Conservation (phyloP, 2,888 invertebrate species). For the Endotricha flammealis region DNA sequence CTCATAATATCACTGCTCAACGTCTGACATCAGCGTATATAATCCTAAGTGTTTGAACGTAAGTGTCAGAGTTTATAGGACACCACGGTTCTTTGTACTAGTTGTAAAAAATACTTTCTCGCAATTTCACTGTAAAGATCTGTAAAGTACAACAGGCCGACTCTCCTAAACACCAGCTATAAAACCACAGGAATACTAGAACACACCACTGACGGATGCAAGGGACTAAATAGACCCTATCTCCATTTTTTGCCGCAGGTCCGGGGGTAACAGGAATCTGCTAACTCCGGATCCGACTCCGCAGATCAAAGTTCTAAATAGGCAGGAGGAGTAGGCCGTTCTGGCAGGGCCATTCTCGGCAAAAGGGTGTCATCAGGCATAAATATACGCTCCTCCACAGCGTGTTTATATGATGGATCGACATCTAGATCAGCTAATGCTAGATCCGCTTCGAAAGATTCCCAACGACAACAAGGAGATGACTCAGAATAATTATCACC, state of each 20-base stretch:
- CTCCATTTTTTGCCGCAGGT: constrained; percentile 42
- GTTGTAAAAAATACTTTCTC: too few relatives aligned
- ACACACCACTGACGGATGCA: constrained; percentile 34
- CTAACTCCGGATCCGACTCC: constrained; percentile 69
- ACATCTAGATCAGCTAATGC: constrained; percentile 80
- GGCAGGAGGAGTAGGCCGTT: constrained; percentile 78
- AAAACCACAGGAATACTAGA: constrained; percentile 38
- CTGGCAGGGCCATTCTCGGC: constrained; percentile 70
- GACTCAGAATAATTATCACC: constrained; percentile 60
- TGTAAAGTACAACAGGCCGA: constrained; percentile 19
- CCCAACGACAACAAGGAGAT: constrained; percentile 80
- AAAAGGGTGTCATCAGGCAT: constrained; percentile 78
- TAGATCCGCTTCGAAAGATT: constrained; percentile 80
- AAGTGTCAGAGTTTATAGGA: too few relatives aligned
- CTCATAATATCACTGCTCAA: too few relatives aligned
- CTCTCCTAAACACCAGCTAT: constrained; percentile 42
- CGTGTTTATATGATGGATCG: constrained; percentile 80
- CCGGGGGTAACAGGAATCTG: constrained; percentile 51
- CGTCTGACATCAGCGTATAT: too few relatives aligned
- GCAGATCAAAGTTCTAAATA: constrained; percentile 72
- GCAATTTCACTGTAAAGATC: too few relatives aligned
- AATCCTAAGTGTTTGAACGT: too few relatives aligned
- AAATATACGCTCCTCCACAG: constrained; percentile 80
- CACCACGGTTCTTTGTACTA: too few relatives aligned
- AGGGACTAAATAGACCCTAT: constrained; percentile 28